A percentile compares a stretch with the other conserved stretches of the same genome.
phyloP scores from a whole-genome alignment of 1,140 invertebrate genomes.

The Dreissena polymorpha region DNA sequence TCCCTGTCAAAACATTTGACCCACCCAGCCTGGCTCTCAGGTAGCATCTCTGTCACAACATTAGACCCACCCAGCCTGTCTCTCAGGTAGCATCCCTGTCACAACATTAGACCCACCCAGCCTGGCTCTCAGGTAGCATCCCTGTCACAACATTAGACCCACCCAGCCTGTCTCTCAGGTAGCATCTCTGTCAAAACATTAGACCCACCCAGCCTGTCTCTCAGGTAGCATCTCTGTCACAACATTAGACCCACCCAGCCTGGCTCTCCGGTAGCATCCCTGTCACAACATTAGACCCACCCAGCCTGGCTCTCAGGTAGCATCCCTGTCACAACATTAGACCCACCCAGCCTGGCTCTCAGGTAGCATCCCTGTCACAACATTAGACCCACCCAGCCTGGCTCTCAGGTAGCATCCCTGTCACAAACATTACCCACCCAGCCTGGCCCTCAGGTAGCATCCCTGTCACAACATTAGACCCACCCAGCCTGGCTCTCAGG shows the following conservation, averaged over 20 bases:
- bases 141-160: too few relatives aligned
- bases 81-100: too few relatives aligned
- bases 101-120: conserved; percentile 73
- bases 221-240: too few relatives aligned
- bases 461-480: too few relatives aligned
- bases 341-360: conserved; percentile 69
- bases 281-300: too few relatives aligned
- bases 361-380: too few relatives aligned
- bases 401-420: conserved; percentile 76
- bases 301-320: conserved; percentile 73
- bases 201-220: conserved; percentile 70
- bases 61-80: conserved; percentile 71
- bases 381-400: conserved; percentile 71
- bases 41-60: too few relatives aligned
- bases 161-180: conserved; percentile 73
- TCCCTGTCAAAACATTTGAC: too few relatives aligned
- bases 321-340: too few relatives aligned
- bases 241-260: conserved; percentile 71
- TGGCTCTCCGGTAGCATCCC: conserved; percentile 76
- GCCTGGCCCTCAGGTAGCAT: conserved; percentile 74
- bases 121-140: conserved; percentile 74
- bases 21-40: conserved; percentile 70
- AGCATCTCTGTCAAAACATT: too few relatives aligned
- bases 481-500: conserved; percentile 72
- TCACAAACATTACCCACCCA: conserved; percentile 73